Evolutionary conservation across 1,140 invertebrate species (phyloP).

Genomic region (Hyposmocoma kahamanoa): DNA sequence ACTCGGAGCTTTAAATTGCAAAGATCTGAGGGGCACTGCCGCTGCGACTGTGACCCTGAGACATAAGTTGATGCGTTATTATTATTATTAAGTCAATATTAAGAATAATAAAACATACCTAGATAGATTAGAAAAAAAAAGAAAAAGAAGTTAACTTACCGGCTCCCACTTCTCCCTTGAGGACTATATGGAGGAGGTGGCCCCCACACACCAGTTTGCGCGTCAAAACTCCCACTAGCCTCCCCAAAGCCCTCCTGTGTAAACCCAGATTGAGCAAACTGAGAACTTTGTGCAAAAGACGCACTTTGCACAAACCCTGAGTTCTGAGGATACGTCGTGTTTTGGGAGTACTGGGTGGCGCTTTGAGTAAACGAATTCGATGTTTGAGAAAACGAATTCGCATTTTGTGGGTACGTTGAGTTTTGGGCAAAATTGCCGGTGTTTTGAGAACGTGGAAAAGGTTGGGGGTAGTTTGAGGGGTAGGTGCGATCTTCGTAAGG

Average conservation of each 20-base stretch:
- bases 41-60: too few relatives aligned
- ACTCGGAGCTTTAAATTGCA: too few relatives aligned
- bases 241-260: conserved; percentile 43
- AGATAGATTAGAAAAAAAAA: too few relatives aligned
- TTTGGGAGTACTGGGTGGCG: conserved; percentile 20
- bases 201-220: conserved; percentile 58
- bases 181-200: conserved; percentile 69
- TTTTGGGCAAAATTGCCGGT: conserved; percentile 18
- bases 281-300: neutral
- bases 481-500: conserved; percentile 38
- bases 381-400: conserved; percentile 2
- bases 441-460: conserved; percentile 27
- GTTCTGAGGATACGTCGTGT: conserved; percentile 26
- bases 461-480: conserved; percentile 29
- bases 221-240: conserved; percentile 48
- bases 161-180: conserved; percentile 58
- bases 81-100: too few relatives aligned
- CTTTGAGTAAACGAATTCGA: conserved; percentile 8
- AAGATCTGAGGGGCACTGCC: too few relatives aligned
- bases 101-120: too few relatives aligned
- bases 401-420: conserved; percentile 16
- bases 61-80: too few relatives aligned
- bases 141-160: too few relatives aligned
- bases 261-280: conserved; percentile 15
- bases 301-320: conserved; percentile 21